These are phyloP conservation scores for Calliscelio sp. DNA, from an alignment of 2,888 invertebrate genomes.

Conservation along the genomic window DNA sequence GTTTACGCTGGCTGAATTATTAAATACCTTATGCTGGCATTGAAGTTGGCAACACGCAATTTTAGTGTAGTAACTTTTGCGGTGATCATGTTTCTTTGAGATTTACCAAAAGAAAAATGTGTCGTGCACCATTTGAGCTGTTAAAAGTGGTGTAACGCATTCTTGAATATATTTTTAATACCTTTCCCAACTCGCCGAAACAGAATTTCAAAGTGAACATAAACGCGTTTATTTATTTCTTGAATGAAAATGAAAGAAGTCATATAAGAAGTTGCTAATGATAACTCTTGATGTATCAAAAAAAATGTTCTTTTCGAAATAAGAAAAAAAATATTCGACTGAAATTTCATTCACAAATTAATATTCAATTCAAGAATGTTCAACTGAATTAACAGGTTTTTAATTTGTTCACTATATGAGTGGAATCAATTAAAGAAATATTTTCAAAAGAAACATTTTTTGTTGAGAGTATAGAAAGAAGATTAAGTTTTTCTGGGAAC, in stretches of 20 bases:
- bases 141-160: slow-evolving; percentile 15
- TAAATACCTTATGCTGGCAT: slow-evolving; percentile 24
- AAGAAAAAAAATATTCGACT: no score
- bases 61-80: slow-evolving; percentile 17
- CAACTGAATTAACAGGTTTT: no score
- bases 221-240: slow-evolving; percentile 18
- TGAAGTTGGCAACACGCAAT: not conserved
- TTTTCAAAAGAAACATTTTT: no score
- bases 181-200: slow-evolving; percentile 18
- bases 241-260: slow-evolving; percentile 25
- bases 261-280: not conserved
- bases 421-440: no score
- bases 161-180: slow-evolving; percentile 29
- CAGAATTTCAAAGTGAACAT: slow-evolving; percentile 32
- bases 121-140: slow-evolving; percentile 14
- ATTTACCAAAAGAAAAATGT: slow-evolving; percentile 29
- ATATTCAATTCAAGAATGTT: no score
- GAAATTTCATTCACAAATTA: no score
- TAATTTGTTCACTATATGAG: no score
- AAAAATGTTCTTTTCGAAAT: no score
- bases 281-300: not conserved
- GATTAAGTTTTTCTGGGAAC: no score
- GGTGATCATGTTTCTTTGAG: slow-evolving; percentile 29
- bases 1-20: slow-evolving; percentile 37
- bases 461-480: no score